Percentiles rank a stretch among this genome's conserved stretches.
These are phyloP conservation scores for Capricornis sumatraensis DNA, from an alignment of 2,113 vertebrate genomes.

Conservation along the genomic window DNA sequence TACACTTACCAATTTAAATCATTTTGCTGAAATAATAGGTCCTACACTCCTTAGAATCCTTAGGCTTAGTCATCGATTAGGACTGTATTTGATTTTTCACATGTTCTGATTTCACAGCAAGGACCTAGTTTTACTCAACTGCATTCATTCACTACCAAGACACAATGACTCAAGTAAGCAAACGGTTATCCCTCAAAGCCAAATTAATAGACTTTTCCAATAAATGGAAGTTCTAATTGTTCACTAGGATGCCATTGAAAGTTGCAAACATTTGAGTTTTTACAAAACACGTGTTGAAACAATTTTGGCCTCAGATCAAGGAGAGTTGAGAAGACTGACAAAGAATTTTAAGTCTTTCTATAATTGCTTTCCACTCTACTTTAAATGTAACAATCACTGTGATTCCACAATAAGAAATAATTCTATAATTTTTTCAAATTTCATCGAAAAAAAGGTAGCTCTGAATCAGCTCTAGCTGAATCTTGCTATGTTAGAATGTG, in stretches of 20 bases:
- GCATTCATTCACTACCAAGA: background rate
- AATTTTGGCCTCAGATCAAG: slow-evolving; percentile 34
- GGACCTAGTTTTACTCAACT: background rate
- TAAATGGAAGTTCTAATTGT: background rate
- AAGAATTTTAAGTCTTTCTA: background rate
- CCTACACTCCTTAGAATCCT: no score
- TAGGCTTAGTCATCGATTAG: no score
- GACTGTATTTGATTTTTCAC: no score
- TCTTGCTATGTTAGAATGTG: background rate
- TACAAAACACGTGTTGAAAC: background rate
- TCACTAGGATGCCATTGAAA: background rate
- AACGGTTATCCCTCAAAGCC: background rate
- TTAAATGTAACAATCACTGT: background rate
- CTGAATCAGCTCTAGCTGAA: background rate
- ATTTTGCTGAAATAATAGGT: no score
- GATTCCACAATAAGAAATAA: slow-evolving; percentile 24
- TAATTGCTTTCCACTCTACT: background rate
- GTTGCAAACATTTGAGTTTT: slow-evolving; percentile 1
- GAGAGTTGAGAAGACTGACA: background rate
- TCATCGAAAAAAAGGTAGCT: background rate
- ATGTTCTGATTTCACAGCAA: background rate
- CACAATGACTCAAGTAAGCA: background rate
- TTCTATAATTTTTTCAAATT: background rate
- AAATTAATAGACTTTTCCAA: background rate
- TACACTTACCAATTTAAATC: background rate